Evolutionary conservation across 2,113 vertebrate genomes (phyloP).

Genomic region (Canis aureus): DNA sequence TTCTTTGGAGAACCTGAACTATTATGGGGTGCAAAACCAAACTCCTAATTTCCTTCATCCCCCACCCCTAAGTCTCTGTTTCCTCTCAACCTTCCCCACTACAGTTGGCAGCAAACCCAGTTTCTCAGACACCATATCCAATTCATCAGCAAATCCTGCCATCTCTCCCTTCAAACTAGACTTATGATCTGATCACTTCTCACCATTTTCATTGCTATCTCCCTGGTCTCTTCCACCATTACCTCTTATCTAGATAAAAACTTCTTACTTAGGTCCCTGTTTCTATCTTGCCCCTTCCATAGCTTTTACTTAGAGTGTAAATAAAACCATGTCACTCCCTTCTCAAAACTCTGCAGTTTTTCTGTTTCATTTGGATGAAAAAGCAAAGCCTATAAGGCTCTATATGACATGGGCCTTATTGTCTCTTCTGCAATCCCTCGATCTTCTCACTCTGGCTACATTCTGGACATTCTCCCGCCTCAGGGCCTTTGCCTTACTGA

Average conservation of each 20-base stretch:
- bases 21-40: background rate
- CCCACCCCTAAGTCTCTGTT: background rate
- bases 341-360: background rate
- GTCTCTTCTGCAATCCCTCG: background rate
- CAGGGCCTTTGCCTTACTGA: background rate
- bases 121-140: background rate
- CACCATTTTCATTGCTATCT: background rate
- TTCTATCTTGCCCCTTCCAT: background rate
- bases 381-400: background rate
- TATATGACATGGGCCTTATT: background rate
- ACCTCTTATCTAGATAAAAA: background rate
- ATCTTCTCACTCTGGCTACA: background rate
- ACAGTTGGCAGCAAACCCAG: background rate
- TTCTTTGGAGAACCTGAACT: background rate
- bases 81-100: background rate
- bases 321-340: background rate
- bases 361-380: background rate
- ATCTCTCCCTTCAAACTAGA: background rate
- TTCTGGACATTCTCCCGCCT: background rate
- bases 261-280: background rate
- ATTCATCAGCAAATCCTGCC: background rate
- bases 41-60: background rate
- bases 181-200: background rate
- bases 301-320: background rate
- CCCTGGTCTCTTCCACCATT: background rate